Evolutionary conservation across 2,113 vertebrate genomes (phyloP), one percentile per base, ranked within the genome.

Genomic region (Urocolius indicus): DNA sequence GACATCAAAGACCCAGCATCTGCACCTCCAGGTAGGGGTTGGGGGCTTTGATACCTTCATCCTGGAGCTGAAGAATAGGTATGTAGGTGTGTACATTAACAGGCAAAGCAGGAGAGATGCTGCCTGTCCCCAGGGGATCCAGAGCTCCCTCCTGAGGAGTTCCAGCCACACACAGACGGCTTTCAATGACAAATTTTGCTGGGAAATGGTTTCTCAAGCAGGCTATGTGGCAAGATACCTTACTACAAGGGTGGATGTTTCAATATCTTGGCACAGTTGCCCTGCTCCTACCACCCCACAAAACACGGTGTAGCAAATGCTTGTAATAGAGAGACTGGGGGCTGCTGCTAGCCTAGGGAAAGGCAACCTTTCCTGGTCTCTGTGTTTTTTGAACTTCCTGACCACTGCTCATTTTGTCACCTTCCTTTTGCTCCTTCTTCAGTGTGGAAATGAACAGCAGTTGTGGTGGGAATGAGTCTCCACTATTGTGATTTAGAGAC

Each of bases 261-360:
- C 55, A 17, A 11, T 51, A 43, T 29, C 20, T 58, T 78, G 57
- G 32, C 17, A 82, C 20, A 26, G 41, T 27, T 61, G 12, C 11
- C 17, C 14, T 57, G 6, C 30, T 93, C 22, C 34, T 89, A 24
- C 45, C 4, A 52, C 16, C 24, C 45, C 54, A 59, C 13, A 89
- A 41, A 87, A 26, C 17, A 27, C 0, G 1, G 3, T 34, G 11
- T 6, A 23, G 38, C 21, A 36, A 54, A n/a, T n/a, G 24, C 12
- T 23, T n/a, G 8, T 46, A 24, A 34, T 46, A n/a, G 43, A n/a
- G 55, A 67, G 14, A 67, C 11, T 1, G 0, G 0, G 19, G 43
- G 7, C n/a, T 74, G 52, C 52, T 79, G 11, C 10, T 46, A 52
- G 17, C 6, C 29, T 68, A 11, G 5, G 34, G 18, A 82, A 18